A percentile compares a stretch with the other conserved stretches of the same genome.
phyloP scores from a whole-genome alignment of 2,113 vertebrate species.

The Cacatua alba region DNA sequence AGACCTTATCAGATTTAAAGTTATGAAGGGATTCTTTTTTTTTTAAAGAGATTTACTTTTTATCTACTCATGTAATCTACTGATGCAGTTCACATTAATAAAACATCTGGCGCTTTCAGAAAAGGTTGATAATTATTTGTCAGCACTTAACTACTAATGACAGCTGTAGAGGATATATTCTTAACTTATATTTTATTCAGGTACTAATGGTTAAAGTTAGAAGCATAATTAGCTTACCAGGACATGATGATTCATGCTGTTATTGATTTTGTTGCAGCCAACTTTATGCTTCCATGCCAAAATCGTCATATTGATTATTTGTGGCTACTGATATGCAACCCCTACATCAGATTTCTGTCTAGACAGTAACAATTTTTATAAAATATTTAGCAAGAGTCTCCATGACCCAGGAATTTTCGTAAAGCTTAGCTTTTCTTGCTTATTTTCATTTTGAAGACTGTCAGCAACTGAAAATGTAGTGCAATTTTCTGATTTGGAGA shows the following conservation, averaged over 20 bases:
- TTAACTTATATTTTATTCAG: conserved; percentile 43
- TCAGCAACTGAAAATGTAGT: not conserved
- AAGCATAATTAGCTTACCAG: conserved; percentile 26
- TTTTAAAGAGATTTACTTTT: not conserved
- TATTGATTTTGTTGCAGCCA: conserved; percentile 44
- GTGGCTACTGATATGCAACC: not conserved
- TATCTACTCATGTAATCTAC: not conserved
- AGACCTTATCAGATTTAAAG: not conserved
- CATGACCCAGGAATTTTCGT: not conserved
- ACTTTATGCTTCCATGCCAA: conserved; percentile 18
- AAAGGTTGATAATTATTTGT: conserved; percentile 37
- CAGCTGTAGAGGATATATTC: conserved; percentile 18
- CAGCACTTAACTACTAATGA: conserved; percentile 9
- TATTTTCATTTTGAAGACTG: not conserved
- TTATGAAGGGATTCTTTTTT: not conserved
- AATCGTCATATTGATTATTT: conserved; percentile 49
- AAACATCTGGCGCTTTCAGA: conserved; percentile 17
- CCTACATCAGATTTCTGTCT: conserved; percentile 40
- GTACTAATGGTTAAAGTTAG: conserved; percentile 25
- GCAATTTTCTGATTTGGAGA: not conserved
- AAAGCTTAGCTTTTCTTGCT: not conserved
- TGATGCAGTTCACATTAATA: not conserved
- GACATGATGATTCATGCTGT: conserved; percentile 34
- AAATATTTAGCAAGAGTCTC: conserved; percentile 29
- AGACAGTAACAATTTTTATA: conserved; percentile 32